Conservation (phyloP, 2,113 vertebrate genomes). For the Eulemur rufifrons region DNA sequence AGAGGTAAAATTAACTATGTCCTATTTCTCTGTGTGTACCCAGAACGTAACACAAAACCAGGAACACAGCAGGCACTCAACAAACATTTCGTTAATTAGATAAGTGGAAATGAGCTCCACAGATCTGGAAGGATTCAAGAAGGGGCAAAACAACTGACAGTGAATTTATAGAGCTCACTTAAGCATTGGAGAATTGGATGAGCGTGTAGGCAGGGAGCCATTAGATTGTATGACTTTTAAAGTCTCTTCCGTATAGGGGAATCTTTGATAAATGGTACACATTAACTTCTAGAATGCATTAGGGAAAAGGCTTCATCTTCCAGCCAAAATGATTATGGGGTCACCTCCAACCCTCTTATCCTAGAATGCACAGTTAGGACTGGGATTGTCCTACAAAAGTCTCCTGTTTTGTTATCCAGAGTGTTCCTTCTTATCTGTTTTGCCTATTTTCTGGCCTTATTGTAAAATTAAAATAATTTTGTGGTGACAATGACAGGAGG, state of each 20-base stretch:
- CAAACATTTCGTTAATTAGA: slow-evolving; percentile 30
- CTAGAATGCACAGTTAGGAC: background rate
- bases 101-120: background rate
- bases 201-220: background rate
- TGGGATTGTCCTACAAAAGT: background rate
- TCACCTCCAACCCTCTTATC: background rate
- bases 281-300: background rate
- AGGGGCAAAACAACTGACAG: background rate
- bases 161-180: background rate
- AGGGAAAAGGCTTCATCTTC: background rate
- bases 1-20: background rate
- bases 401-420: background rate
- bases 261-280: background rate
- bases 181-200: background rate
- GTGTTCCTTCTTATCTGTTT: background rate
- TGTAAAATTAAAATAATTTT: background rate
- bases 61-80: background rate
- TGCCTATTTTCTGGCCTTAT: background rate
- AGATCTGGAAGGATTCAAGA: background rate
- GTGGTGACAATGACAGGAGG: background rate
- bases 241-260: background rate
- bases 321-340: background rate
- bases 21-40: background rate
- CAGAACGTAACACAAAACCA: background rate
- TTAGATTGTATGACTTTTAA: background rate